Evolutionary conservation across 2,888 invertebrate genomes (phyloP), one percentile per base, ranked within the genome.

Genomic region (Cheilosia vernalis): DNA sequence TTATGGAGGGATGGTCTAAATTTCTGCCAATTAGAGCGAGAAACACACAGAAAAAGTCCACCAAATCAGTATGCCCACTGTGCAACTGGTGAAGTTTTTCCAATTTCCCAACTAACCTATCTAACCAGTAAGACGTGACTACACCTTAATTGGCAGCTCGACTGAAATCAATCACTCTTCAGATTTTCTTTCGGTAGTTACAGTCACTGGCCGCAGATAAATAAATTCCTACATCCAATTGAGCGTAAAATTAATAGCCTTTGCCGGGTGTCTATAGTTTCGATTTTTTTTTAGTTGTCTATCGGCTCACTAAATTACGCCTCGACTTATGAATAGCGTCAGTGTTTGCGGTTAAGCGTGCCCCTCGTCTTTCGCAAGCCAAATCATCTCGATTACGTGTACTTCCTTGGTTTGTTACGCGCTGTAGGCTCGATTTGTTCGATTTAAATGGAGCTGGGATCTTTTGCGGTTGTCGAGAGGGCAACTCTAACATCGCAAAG

Each of bases 381-480:
- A 44, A 55, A 63, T 53, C 72, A 63, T 73, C 63, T 73, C 53
- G 63, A 63, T 63, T 73, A 73, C 53, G 63, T 47, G 55, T 73
- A 73, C 73, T 73, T 73, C 73, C 73, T 73, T 61, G 73, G 73
- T 44, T 63, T n/a, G 30, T 53, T 47, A 33, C 30, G 56, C 33
- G 17, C 27, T 21, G 47, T 17, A 33, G 37, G 51, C 60, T 51
- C 60, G 49, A 49, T 60, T 58, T 70, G 56, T 69, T 69, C 19
- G 17, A 30, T 21, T 72, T 61, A 51, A 60, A 40, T 72, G 40
- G 60, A 72, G 27, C 72, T 51, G 17, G 44, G 44, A 53, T 73
- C 63, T 53, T 30, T 6, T 51, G 72, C 21, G 73, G 51, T 63
- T 63, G 27, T 15, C 24, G 4, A 27, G 24, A 53, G 73, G 63